Base-by-base conservation (phyloP, 2,888 invertebrate species). In the Neoascia interrupta region DNA sequence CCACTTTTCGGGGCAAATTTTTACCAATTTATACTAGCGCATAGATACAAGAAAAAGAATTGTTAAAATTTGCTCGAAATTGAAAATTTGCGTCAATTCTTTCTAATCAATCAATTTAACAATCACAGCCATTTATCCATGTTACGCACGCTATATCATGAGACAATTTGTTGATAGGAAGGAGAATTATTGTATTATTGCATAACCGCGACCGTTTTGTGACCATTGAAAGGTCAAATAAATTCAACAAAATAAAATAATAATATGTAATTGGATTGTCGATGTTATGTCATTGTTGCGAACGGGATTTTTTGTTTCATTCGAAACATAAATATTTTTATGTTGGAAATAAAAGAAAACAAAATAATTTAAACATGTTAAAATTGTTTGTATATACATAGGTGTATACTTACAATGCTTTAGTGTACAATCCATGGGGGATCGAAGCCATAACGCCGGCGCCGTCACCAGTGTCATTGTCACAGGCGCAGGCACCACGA, bases 391-490 rank as follows among this genome's bases (percentile, higher is more conserved):
- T n/a, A n/a, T n/a, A n/a, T n/a, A n/a, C n/a, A n/a, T n/a, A n/a
- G 26, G 26, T 26, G n/a, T 31, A 87, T 89, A 90, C 96, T 96
- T 94, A 93, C 86, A 97, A 91, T 87, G 94, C 93, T 83, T 94
- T 93, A 82, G 92, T 91, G 90, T 98, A 99, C 88, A 97, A 94
- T 85, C 94, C 93, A 89, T 99, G 98, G 41, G 99, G 99, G 87
- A 99, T 98, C 84, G 97, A 97, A 81, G 96, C 95, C 86, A 99
- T 92, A 75, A 99, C 96, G 66, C 99, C 99, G 81, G 99, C 99
- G 81, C 99, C 99, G 89, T 99, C 99, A 69, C 99, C 99, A 56
- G 98, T 98, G 90, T 99, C 98, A 90, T 99, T 99, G 91, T 99
- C 99, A 90, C 98, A 98, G 37, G 98, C 97, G 90, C 98, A 98